phyloP scores from a whole-genome alignment of 2,888 invertebrate genomes.

The Stenotaenia linearis region DNA sequence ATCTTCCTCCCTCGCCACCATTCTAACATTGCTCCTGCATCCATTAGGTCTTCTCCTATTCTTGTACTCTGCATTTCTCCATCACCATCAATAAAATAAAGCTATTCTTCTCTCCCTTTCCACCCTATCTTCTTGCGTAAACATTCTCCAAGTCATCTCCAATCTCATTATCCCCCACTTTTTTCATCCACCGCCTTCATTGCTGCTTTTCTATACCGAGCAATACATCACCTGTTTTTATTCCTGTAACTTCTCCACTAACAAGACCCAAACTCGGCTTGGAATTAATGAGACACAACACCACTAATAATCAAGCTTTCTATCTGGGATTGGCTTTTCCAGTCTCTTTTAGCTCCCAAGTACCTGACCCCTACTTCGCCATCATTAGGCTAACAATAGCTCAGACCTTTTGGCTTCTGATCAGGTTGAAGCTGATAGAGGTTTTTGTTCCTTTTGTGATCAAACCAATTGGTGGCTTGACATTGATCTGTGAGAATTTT shows the following conservation, averaged over 20 bases:
- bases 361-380: slow-evolving; percentile 6
- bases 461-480: slow-evolving; percentile 20
- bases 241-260: slow-evolving; percentile 20
- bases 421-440: slow-evolving; percentile 14
- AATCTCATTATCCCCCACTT: slow-evolving; percentile 17
- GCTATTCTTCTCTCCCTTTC: slow-evolving; percentile 3
- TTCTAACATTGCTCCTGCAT: not conserved
- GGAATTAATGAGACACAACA: slow-evolving; percentile 19
- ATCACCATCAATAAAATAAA: slow-evolving; percentile 26
- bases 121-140: slow-evolving; percentile 4
- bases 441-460: slow-evolving; percentile 23
- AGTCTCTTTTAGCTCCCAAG: slow-evolving; percentile 4
- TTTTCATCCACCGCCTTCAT: not conserved
- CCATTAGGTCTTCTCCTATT: not conserved
- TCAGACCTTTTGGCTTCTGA: slow-evolving; percentile 7
- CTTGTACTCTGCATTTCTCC: slow-evolving; percentile 4
- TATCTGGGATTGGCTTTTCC: slow-evolving; percentile 16
- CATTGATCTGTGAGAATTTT: slow-evolving; percentile 11
- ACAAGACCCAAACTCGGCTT: slow-evolving; percentile 15
- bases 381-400: slow-evolving; percentile 24
- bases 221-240: slow-evolving; percentile 20
- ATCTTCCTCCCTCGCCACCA: not conserved
- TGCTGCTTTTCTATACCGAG: not conserved
- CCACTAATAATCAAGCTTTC: slow-evolving; percentile 21
- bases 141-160: slow-evolving; percentile 17